A percentile compares a stretch with the other conserved stretches of the same genome.
phyloP scores from a whole-genome alignment of 2,113 vertebrate species.

The Lampris incognitus region DNA sequence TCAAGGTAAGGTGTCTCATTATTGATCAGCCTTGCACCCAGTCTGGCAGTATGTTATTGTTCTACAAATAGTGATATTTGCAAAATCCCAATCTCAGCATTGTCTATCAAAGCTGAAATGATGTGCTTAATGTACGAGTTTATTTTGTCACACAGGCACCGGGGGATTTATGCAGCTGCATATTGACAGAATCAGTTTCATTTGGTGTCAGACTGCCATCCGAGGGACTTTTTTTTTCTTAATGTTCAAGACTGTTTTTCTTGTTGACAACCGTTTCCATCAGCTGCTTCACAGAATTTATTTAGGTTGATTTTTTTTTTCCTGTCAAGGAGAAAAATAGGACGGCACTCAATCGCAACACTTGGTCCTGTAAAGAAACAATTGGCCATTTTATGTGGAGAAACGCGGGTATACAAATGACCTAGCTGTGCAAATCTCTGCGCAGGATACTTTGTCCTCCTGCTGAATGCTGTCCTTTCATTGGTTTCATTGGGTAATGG shows the following conservation, averaged over 20 bases:
- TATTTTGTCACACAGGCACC: neutral
- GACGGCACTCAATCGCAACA: conserved; percentile 42
- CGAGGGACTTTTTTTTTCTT: neutral
- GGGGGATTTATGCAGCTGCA: too few relatives aligned
- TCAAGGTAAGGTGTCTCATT: neutral
- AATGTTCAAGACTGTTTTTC: conserved; percentile 50
- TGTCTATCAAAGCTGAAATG: too few relatives aligned
- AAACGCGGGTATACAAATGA: conserved; percentile 58
- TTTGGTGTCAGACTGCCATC: too few relatives aligned
- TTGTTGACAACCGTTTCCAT: conserved; percentile 65
- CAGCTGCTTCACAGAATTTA: conserved; percentile 60
- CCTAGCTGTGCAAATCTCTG: conserved; percentile 62
- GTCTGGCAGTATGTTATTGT: too few relatives aligned
- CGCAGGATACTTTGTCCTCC: conserved; percentile 61
- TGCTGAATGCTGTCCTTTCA: conserved; percentile 69
- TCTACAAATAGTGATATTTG: too few relatives aligned
- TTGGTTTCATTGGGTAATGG: conserved; percentile 69
- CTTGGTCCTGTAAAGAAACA: conserved; percentile 72
- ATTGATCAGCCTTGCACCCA: too few relatives aligned
- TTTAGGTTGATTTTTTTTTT: conserved; percentile 57
- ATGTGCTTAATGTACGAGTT: neutral
- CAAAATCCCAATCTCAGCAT: too few relatives aligned
- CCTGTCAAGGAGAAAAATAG: conserved; percentile 66
- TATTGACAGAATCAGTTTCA: too few relatives aligned
- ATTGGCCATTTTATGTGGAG: conserved; percentile 58